Percentiles rank a stretch among this genome's conserved stretches.
Conservation (phyloP, 1,140 invertebrate genomes). For the Solenopsis invicta region DNA sequence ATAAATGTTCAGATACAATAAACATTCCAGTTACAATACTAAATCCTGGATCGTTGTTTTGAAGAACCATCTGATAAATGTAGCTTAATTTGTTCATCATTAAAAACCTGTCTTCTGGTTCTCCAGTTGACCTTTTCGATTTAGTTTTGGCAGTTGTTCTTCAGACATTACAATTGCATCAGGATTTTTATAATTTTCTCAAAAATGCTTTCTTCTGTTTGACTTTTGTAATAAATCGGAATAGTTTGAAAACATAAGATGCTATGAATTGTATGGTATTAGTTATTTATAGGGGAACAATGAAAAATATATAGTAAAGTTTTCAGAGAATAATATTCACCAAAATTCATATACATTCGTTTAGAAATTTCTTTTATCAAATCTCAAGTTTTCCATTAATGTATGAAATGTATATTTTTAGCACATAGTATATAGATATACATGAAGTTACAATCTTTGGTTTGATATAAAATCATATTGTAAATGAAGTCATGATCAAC, state of each 20-base stretch:
- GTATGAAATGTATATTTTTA: slow-evolving; percentile 36
- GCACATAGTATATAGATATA: slow-evolving; percentile 41
- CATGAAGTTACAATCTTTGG: slow-evolving; percentile 41
- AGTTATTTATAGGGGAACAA: background rate
- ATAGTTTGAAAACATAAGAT: background rate
- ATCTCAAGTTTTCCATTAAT: slow-evolving; percentile 76
- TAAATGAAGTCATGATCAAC: slow-evolving; percentile 26
- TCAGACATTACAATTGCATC: background rate
- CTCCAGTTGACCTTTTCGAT: background rate
- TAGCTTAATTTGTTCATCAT: background rate
- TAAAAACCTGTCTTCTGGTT: background rate
- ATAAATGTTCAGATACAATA: background rate
- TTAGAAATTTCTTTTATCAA: slow-evolving; percentile 51
- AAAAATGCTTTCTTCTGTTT: background rate
- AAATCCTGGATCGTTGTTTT: background rate
- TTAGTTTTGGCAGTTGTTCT: background rate
- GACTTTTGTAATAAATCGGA: background rate
- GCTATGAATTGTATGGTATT: background rate
- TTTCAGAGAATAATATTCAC: background rate
- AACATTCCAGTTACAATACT: slow-evolving; percentile 6
- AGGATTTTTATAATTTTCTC: background rate
- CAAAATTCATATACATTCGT: background rate
- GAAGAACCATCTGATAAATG: background rate
- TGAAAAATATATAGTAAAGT: slow-evolving; percentile 7
- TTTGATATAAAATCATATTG: slow-evolving; percentile 39